phyloP scores from a whole-genome alignment of 2,888 invertebrate genomes.

The Leptinotarsa haldemani region DNA sequence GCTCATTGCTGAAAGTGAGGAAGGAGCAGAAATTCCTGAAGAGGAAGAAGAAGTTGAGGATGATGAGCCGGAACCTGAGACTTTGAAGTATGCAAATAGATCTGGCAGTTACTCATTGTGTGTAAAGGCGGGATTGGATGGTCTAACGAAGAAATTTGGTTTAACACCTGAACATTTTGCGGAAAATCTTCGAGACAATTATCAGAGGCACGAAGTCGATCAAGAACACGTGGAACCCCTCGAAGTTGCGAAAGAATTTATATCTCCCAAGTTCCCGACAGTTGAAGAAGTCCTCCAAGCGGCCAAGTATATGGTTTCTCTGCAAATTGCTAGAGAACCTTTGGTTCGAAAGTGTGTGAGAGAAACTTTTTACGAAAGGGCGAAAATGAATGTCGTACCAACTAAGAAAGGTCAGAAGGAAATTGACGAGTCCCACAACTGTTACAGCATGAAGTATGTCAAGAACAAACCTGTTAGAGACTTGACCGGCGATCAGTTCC shows the following conservation, averaged over 20 bases:
- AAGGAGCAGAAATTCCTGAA: conserved; percentile 73
- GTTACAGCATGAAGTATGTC: conserved; percentile 88
- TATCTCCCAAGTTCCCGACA: conserved; percentile 75
- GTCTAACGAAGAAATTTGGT: conserved; percentile 91
- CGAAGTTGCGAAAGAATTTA: conserved; percentile 84
- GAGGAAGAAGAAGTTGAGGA: conserved; percentile 70
- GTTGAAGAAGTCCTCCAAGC: conserved; percentile 89
- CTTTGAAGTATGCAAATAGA: conserved; percentile 86
- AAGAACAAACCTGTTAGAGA: conserved; percentile 75
- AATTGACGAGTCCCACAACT: conserved; percentile 94
- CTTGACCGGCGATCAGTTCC: neutral
- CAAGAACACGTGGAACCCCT: conserved; percentile 88
- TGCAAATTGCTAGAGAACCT: conserved; percentile 93
- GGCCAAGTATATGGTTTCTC: conserved; percentile 93
- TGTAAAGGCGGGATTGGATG: conserved; percentile 84
- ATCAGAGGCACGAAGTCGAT: conserved; percentile 94
- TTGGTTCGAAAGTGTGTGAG: conserved; percentile 86
- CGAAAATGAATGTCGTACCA: conserved; percentile 82
- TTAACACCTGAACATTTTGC: conserved; percentile 94
- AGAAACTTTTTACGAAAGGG: conserved; percentile 89
- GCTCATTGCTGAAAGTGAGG: conserved; percentile 72
- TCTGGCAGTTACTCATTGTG: conserved; percentile 92
- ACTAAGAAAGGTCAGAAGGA: conserved; percentile 93
- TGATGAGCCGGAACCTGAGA: conserved; percentile 71
- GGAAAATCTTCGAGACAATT: conserved; percentile 95